Conservation (phyloP, 2,113 vertebrate genomes). For the Clarias macrocephalus region DNA sequence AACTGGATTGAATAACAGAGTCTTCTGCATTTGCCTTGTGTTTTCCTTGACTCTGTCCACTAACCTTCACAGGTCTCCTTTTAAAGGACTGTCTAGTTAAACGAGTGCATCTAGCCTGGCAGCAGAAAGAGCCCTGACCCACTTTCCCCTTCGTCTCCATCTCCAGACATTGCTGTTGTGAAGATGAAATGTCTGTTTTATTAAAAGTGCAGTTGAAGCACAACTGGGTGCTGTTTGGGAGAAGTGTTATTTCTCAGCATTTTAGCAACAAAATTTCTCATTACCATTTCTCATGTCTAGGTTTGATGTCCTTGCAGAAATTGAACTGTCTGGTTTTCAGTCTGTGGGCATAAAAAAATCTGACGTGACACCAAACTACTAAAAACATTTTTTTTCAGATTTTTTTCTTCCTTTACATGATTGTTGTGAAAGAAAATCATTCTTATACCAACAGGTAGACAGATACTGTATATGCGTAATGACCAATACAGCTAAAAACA, state of each 20-base stretch:
- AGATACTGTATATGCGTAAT: not conserved
- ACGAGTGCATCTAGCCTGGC: slow-evolving; percentile 73
- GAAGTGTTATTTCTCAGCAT: slow-evolving; percentile 61
- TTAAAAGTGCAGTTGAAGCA: slow-evolving; percentile 82
- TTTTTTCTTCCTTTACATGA: not conserved
- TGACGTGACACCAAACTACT: not conserved
- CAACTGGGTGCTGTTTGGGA: slow-evolving; percentile 76
- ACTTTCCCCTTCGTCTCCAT: slow-evolving; percentile 67
- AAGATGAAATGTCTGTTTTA: slow-evolving; percentile 85
- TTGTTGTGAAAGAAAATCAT: not conserved
- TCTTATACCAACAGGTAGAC: not conserved
- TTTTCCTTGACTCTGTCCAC: slow-evolving; percentile 62
- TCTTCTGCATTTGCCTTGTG: slow-evolving; percentile 58
- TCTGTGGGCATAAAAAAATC: not conserved
- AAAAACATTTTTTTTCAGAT: not conserved
- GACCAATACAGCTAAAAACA: not conserved
- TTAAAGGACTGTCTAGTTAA: slow-evolving; percentile 67
- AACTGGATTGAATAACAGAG: slow-evolving; percentile 52
- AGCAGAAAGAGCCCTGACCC: slow-evolving; percentile 71
- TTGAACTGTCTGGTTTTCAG: not conserved
- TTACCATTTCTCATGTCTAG: not conserved
- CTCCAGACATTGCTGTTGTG: slow-evolving; percentile 84
- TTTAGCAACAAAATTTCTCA: not conserved
- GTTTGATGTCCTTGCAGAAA: not conserved
- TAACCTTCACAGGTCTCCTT: slow-evolving; percentile 66